phyloP scores from a whole-genome alignment of 2,113 vertebrate species.

The Ptyas mucosa region DNA sequence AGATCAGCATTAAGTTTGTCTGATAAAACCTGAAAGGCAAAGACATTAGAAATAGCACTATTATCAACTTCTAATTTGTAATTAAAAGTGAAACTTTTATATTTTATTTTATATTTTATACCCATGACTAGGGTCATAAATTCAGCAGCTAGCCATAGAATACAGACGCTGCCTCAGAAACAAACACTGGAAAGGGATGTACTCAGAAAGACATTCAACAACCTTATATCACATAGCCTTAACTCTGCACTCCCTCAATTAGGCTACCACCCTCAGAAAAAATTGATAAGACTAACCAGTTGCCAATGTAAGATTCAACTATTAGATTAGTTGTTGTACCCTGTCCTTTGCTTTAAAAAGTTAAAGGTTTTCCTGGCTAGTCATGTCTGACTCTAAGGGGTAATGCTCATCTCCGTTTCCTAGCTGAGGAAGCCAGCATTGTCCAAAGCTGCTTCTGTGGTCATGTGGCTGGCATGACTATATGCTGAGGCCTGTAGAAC shows the following conservation, averaged over 20 bases:
- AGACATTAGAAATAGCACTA: neutral
- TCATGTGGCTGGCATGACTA: neutral
- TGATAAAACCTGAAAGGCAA: slow-evolving; percentile 61
- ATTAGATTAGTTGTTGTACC: neutral
- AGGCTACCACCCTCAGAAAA: neutral
- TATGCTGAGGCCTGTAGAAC: neutral
- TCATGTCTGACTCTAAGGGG: neutral
- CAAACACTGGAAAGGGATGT: neutral
- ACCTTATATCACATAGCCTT: neutral
- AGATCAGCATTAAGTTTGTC: slow-evolving; percentile 63
- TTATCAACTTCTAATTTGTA: neutral
- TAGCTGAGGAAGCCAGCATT: neutral
- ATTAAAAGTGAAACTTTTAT: neutral
- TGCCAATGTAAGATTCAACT: neutral
- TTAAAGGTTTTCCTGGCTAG: neutral
- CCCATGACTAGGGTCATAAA: neutral
- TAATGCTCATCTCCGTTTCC: neutral
- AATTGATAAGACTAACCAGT: neutral
- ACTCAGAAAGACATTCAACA: neutral
- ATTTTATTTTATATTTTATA: neutral
- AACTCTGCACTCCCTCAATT: neutral
- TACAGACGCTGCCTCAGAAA: neutral
- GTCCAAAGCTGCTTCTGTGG: neutral
- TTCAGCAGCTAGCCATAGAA: neutral
- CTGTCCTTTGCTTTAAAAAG: neutral